Percentiles rank a stretch among this genome's conserved stretches.
Evolutionary conservation across 2,888 invertebrate genomes (phyloP).

Genomic region (Aspidiotus rigidus): DNA sequence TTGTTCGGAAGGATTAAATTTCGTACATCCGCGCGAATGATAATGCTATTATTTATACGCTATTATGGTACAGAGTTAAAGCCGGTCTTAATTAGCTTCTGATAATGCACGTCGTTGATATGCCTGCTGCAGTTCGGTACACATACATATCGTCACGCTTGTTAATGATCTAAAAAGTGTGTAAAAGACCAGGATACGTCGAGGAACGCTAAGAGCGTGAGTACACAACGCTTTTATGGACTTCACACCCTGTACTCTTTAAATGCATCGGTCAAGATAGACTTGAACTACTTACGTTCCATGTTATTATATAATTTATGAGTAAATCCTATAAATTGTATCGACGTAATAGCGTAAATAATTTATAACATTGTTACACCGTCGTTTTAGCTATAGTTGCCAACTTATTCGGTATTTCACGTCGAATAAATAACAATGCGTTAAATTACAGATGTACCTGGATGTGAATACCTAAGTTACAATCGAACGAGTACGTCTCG

Average conservation of each 20-base stretch:
- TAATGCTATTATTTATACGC: not conserved
- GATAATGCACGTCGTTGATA: not conserved
- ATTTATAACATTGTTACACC: conserved; percentile 16
- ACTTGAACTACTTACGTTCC: not conserved
- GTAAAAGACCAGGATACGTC: not conserved
- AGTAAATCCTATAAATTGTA: conserved; percentile 27
- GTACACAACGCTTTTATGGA: too few species aligned
- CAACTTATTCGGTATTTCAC: conserved; percentile 4
- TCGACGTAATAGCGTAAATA: conserved; percentile 24
- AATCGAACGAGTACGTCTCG: too few species aligned
- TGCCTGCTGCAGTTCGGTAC: not conserved
- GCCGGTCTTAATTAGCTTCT: conserved; percentile 4
- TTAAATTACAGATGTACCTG: not conserved
- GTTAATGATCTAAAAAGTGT: conserved; percentile 2
- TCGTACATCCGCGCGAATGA: not conserved
- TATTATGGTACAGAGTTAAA: not conserved
- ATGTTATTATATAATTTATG: conserved; percentile 27
- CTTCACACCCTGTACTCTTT: not conserved
- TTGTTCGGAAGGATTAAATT: conserved; percentile 1
- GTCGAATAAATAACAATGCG: not conserved
- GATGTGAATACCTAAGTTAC: not conserved
- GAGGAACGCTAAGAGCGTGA: not conserved
- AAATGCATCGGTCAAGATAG: conserved; percentile 9
- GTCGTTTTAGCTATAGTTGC: conserved; percentile 7
- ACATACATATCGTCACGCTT: not conserved